Evolutionary conservation across 2,888 invertebrate species (phyloP), one percentile per base, ranked within the genome.

Genomic region (Liodrosophila aerea): DNA sequence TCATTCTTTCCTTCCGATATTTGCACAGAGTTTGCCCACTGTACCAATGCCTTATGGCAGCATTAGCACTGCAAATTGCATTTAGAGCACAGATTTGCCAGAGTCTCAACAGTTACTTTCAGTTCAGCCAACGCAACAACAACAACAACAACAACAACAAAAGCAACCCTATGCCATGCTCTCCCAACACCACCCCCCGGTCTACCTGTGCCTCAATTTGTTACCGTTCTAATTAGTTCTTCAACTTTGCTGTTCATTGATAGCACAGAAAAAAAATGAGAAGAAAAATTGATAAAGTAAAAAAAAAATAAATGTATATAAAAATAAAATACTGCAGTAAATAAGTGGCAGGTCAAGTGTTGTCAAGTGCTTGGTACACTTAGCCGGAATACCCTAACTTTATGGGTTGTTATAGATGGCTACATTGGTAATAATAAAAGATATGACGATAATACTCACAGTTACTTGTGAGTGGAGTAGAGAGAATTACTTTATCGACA

Each of bases 201-300:
- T 49, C 30, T 13, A 64, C 41, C 60, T 64, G 58, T 50, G 44
- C 52, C 47, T 68, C 65, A 72, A 72, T 72, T 65, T 64, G 61
- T 54, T 75, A 36, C 52, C 61, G 63, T 64, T 72, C 46, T 68
- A 77, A 77, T 77, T 80, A 83, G 76, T 83, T 80, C 51, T 54
- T 50, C 60, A 80, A 76, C 68, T 78, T 69, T 64, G 66, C 50
- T 76, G 56, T 41, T 56, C 43, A 58, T 47, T 53, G 63, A 50
- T 50, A 40, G 13, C 18, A 51, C 33, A 37, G 13, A 16, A 47
- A 44, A 22, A 30, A 16, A 22, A n/a, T n/a, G 1, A 9, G 12
- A 12, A 1, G 37, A 51, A 11, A n/a, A 18, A 36, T 15, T 37
- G 29, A 36, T 31, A 36, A n/a, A 36, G 34, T 16, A 15, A 43